phyloP scores from a whole-genome alignment of 2,888 invertebrate genomes.

The Calliphora vomitoria region DNA sequence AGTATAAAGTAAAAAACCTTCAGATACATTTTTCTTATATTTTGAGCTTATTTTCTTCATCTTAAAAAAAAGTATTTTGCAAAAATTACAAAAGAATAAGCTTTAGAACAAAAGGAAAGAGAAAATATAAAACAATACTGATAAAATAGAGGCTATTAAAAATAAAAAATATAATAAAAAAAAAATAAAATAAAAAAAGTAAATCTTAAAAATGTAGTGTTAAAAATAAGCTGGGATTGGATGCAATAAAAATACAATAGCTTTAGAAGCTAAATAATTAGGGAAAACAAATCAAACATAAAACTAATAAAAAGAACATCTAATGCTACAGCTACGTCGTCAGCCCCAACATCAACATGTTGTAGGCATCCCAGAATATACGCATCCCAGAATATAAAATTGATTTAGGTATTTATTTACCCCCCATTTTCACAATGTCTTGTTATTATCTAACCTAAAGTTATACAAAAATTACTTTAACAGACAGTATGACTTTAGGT shows the following conservation, averaged over 20 bases:
- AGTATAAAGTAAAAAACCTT: conserved; percentile 8
- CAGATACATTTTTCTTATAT: background rate
- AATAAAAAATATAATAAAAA: conserved; percentile 7
- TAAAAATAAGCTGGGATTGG: background rate
- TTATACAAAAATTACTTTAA: background rate
- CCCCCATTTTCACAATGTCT: too few relatives aligned
- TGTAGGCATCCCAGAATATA: background rate
- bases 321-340: conserved; percentile 53
- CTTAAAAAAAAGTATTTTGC: background rate
- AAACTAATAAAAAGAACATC: conserved; percentile 31
- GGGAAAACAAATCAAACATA: conserved; percentile 8
- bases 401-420: background rate
- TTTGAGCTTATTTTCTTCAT: background rate
- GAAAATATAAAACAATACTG: conserved; percentile 19
- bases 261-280: conserved; percentile 64
- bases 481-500: too few relatives aligned
- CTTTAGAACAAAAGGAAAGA: background rate
- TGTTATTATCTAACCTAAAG: too few relatives aligned
- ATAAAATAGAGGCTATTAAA: background rate
- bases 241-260: conserved; percentile 25
- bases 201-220: conserved; percentile 37
- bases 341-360: background rate
- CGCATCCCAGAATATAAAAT: conserved; percentile 17
- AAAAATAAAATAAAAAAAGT: conserved; percentile 9
- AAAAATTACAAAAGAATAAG: conserved; percentile 9